Evolutionary conservation across 2,888 invertebrate species (phyloP).

Genomic region (Euphydryas editha): DNA sequence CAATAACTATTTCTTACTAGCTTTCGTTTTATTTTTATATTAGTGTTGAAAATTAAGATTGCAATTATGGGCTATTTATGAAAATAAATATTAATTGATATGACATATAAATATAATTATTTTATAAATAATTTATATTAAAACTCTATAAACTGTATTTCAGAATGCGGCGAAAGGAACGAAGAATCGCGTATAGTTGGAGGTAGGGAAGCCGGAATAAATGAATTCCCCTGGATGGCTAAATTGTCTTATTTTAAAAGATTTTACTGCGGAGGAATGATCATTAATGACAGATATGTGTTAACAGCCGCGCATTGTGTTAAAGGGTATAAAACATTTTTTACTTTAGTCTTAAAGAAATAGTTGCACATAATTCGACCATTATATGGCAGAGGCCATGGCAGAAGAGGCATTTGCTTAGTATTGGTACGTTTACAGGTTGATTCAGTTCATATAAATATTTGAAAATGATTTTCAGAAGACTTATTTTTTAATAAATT

Average conservation of each 20-base stretch:
- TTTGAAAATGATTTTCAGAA: too few species aligned
- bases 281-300: slow-evolving; percentile 94
- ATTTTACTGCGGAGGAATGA: slow-evolving; percentile 95
- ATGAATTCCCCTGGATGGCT: slow-evolving; percentile 96
- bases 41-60: too few species aligned
- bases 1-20: too few species aligned
- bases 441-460: too few species aligned
- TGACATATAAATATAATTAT: neutral
- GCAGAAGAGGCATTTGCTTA: too few species aligned
- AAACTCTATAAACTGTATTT: slow-evolving; percentile 43
- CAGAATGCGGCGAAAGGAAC: slow-evolving; percentile 93
- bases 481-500: too few species aligned
- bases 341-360: slow-evolving; percentile 5
- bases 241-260: slow-evolving; percentile 93
- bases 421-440: too few species aligned
- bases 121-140: slow-evolving; percentile 6
- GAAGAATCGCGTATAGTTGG: slow-evolving; percentile 93
- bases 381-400: too few species aligned
- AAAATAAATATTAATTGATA: neutral
- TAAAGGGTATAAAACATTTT: slow-evolving; percentile 86
- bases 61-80: too few species aligned
- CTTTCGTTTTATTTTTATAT: too few species aligned
- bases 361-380: neutral
- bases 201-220: slow-evolving; percentile 88
- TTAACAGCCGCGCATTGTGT: slow-evolving; percentile 95